Base-by-base conservation (phyloP, 2,113 vertebrate species). In the Daubentonia madagascariensis region DNA sequence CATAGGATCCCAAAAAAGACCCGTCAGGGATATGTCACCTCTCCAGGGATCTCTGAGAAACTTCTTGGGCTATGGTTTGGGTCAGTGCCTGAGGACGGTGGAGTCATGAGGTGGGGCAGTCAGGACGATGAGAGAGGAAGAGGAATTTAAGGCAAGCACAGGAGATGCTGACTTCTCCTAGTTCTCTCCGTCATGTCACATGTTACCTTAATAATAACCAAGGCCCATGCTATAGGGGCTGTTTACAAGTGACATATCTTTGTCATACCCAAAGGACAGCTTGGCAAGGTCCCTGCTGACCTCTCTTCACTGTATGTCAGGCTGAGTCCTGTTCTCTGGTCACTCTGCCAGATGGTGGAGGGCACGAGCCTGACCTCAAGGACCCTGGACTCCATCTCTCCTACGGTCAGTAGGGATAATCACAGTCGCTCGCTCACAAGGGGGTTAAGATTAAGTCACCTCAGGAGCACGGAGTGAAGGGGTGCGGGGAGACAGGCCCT, bases 391-490 rank as follows among this genome's bases (percentile, higher is more conserved):
- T 9, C 30, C 18, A 2, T 11, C 16, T 30, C 35, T 37, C 48
- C 48, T 5, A 6, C 22, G 17, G n/a, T 28, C 25, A 8, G 14
- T 2, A 9, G n/a, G 57, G 32, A 12, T 30, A 16, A 3, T 6
- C 17, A 17, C 50, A 28, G 25, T 22, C 32, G 1, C 17, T 18
- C 20, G 25, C 40, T 13, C 68, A 28, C 18, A 30, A 28, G 78
- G 1, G 8, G n/a, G 2, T 50, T 32, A 3, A 0, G 6, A n/a
- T 22, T 5, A 13, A 61, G 14, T 63, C 22, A 20, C 52, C 22
- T 6, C 9, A 1, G 0, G 13, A 8, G 7, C 1, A 7, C 8
- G 1, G 22, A 37, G 40, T 6, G 3, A 3, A 8, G 18, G 67
- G 18, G n/a, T 3, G 28, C 17, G 3, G 4, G 22, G 37, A 20